phyloP scores from a whole-genome alignment of 2,113 vertebrate species.

The Corythaixoides concolor region DNA sequence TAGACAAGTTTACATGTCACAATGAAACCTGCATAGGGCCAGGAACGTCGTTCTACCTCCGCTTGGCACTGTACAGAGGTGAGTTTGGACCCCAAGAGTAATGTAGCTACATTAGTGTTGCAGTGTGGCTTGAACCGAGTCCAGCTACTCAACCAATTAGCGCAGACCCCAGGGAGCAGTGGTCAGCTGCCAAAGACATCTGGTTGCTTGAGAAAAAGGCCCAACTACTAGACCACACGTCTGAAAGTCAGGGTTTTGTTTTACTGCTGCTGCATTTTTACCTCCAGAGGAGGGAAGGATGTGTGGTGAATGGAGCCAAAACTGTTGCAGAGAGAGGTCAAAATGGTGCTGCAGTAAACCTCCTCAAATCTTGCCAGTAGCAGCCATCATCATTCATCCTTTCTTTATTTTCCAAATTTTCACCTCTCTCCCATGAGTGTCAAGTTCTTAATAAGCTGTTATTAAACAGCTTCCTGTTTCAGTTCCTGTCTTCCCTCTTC shows the following conservation, averaged over 20 bases:
- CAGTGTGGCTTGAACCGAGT: neutral
- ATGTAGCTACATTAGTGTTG: neutral
- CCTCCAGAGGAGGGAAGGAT: neutral
- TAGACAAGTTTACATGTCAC: neutral
- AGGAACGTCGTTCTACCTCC: neutral
- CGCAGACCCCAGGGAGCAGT: neutral
- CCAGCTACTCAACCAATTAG: neutral
- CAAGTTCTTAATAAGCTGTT: neutral
- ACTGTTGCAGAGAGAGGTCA: neutral
- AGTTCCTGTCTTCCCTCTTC: neutral
- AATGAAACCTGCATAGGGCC: neutral
- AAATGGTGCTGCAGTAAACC: neutral
- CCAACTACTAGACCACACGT: neutral
- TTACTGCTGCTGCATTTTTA: neutral
- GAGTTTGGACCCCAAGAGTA: neutral
- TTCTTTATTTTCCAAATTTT: neutral
- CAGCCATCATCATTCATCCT: accelerated
- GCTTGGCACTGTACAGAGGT: neutral
- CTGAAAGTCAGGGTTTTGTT: neutral
- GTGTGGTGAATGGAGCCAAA: neutral
- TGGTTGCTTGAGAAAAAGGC: neutral
- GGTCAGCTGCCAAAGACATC: neutral
- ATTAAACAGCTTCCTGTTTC: neutral
- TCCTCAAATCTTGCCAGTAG: neutral
- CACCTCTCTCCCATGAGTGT: neutral